These are phyloP conservation scores for Nylanderia fulva DNA, from an alignment of 1,140 invertebrate genomes.

Conservation along the genomic window DNA sequence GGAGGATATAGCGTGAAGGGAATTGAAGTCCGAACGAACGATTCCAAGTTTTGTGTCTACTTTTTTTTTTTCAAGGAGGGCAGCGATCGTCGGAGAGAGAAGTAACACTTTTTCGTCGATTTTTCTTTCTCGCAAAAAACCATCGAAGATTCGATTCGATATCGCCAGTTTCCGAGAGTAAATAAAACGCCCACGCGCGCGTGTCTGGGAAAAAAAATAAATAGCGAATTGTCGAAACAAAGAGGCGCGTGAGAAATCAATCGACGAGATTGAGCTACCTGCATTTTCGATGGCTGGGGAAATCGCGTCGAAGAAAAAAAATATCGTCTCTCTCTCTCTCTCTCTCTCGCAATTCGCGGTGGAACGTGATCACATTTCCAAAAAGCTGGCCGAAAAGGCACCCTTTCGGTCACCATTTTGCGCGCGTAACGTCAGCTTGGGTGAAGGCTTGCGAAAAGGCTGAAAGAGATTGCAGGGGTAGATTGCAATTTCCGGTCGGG, in stretches of 20 bases:
- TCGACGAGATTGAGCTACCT: constrained; percentile 14
- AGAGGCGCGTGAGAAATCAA: neutral
- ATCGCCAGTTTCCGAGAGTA: neutral
- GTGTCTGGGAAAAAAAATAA: neutral
- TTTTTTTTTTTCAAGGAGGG: too few species aligned
- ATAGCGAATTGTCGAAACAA: neutral
- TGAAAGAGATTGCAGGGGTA: neutral
- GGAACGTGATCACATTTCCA: constrained; percentile 31
- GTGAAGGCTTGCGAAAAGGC: neutral
- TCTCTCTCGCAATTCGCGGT: neutral
- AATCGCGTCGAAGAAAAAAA: constrained; percentile 21
- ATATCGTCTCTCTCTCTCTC: too few species aligned
- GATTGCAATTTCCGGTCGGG: constrained; percentile 45
- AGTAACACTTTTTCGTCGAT: neutral
- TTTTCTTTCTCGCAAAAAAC: constrained; percentile 24
- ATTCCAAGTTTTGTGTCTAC: neutral
- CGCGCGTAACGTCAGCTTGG: neutral
- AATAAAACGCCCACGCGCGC: constrained; percentile 33
- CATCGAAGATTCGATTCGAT: neutral
- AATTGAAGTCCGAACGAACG: neutral
- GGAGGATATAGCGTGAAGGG: neutral
- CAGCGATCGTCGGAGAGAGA: neutral
- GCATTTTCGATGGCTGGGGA: neutral
- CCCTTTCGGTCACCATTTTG: neutral
- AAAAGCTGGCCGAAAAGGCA: constrained; percentile 8